Base-by-base conservation (phyloP, 2,113 vertebrate genomes). In the Mellivora capensis region DNA sequence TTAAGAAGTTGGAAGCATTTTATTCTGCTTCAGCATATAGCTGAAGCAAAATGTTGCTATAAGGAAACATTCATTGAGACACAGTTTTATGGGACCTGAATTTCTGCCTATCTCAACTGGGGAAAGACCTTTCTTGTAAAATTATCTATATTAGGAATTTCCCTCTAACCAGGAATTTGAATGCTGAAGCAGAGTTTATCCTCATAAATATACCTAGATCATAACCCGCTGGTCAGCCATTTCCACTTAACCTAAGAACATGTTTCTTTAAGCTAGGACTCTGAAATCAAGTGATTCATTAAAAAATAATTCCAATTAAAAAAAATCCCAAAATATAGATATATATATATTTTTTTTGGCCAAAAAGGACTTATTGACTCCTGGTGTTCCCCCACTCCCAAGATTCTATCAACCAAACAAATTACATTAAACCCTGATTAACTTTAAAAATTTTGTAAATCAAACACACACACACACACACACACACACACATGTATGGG, bases 381-480 rank as follows among this genome's bases (percentile, higher is more conserved):
- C 2, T 83, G 9, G 11, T 23, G 18, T 44, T 13, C 69, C 18
- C 18, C 31, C 17, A 44, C 11, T 7, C 20, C 23, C 81, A 93
- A 84, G 11, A 12, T 3, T 74, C 18, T 92, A 67, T 90, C 7
- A 93, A 54, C 34, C 90, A 69, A 93, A 91, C 13, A 87, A 87
- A 6, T 12, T 85, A 9, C n/a, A 89, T 72, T 84, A 90, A 74
- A 61, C 49, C 25, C 71, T 76, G 49, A 90, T 34, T 71, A 74
- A 93, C 44, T 76, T 95, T 29, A 97, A 96, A 82, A 83, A 92
- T 67, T 95, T 93, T 95, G 1, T 54, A 81, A 93, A 87, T 86
- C 27, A 96, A 93, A 90, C 52, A 49, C 14, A 84, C 23, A 39
- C 31, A 72, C 31, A 34, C 31, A 34, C 14, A 21, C 64, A 69